Evolutionary conservation across 2,888 invertebrate genomes (phyloP), one percentile per base, ranked within the genome.

Genomic region (Ashinkailepas kermadecensis): DNA sequence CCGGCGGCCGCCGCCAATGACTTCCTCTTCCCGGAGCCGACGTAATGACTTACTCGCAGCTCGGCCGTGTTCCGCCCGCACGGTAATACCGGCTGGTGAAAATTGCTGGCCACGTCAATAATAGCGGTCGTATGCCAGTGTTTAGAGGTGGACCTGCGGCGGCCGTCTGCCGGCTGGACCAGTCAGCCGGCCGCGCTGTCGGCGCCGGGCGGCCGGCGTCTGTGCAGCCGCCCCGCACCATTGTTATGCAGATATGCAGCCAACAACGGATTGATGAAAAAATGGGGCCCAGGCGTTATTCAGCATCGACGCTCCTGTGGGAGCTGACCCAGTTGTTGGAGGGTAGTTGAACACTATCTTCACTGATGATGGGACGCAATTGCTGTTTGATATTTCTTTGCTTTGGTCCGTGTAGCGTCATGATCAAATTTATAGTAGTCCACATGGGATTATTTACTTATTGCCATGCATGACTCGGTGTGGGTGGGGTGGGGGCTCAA

Each of bases 1-100:
- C 8, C 25, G 39, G 39, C 39, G 39, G 70, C 70, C 70, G 70
- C 39, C 4, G 15, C 39, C 70, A 39, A 23, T 15, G 25, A 70
- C 70, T 25, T 70, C 39, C 70, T 64, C 21, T n/a, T 10, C 8
- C 9, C 18, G 39, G 12, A 59, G 59, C 59, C 54, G 9, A 8
- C 74, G 18, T 74, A 74, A 74, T 74, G 74, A 21, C 74, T 74
- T 74, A 74, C 74, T 74, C 56, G 74, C 74, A 56, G 12, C 23
- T 7, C 56, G 18, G 74, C 74, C 56, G 54, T 74, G 74, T 74
- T 54, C 56, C 56, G 74, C 39, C 56, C 54, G 18, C 54, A 11
- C 11, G 21, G 65, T 65, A 65, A 54, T 54, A 9, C 8, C 11
- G 74, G 56, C 74, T 59, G 56, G 74, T 56, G 74, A 54, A 56